Percentiles rank a stretch among this genome's conserved stretches.
phyloP scores from a whole-genome alignment of 2,113 vertebrate genomes.

The Corapipo altera region DNA sequence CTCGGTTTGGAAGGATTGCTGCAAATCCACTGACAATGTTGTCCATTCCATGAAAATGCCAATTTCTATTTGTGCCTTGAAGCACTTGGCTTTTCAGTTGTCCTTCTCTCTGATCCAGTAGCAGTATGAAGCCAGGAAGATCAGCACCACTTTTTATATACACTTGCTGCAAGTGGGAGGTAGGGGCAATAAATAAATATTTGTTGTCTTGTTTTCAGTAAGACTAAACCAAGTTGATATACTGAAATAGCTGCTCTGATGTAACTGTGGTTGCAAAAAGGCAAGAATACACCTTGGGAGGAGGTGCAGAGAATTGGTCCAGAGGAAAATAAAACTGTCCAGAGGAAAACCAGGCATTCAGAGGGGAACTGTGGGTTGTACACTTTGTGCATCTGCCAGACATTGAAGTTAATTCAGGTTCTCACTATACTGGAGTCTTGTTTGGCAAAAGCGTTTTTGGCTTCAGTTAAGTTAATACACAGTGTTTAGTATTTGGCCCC shows the following conservation, averaged over 20 bases:
- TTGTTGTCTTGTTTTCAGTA: background rate
- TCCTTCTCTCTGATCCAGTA: background rate
- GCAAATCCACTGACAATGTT: background rate
- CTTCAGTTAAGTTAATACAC: background rate
- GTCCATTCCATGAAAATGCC: background rate
- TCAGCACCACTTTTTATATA: background rate
- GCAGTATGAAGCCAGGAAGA: background rate
- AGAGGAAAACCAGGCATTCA: background rate
- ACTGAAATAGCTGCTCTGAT: background rate
- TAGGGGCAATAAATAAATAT: background rate
- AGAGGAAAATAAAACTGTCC: background rate
- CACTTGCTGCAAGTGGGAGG: background rate
- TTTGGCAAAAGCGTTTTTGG: background rate
- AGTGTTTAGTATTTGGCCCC: background rate
- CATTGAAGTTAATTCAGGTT: background rate
- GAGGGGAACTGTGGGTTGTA: background rate
- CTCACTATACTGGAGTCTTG: background rate
- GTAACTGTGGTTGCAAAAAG: background rate
- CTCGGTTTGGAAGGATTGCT: background rate
- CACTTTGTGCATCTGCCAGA: background rate
- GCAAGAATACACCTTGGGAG: background rate
- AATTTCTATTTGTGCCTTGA: background rate
- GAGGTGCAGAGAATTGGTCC: background rate
- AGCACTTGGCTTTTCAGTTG: background rate
- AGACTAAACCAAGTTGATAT: background rate